phyloP scores from a whole-genome alignment of 2,113 vertebrate species.

The Lathamus discolor region DNA sequence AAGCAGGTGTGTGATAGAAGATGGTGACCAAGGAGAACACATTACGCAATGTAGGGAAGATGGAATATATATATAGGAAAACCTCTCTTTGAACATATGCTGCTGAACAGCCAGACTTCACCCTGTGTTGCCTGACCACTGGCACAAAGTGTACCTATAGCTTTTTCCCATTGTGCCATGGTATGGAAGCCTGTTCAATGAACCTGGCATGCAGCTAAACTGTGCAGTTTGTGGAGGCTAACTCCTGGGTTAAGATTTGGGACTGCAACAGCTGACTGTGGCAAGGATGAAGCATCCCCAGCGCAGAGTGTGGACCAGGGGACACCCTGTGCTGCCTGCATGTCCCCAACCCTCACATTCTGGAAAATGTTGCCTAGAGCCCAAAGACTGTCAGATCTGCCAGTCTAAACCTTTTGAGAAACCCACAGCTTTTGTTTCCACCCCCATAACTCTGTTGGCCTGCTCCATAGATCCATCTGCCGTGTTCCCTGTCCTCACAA shows the following conservation, averaged over 20 bases:
- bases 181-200: not conserved
- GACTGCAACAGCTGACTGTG: not conserved
- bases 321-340: too few species aligned
- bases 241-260: not conserved
- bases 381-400: not conserved
- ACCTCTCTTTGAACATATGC: not conserved
- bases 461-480: not conserved
- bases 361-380: not conserved
- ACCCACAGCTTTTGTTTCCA: not conserved
- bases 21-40: not conserved
- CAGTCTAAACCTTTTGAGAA: not conserved
- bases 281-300: not conserved
- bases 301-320: not conserved
- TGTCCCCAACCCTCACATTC: rapidly evolving
- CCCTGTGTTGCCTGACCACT: not conserved
- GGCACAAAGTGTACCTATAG: not conserved
- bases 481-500: not conserved
- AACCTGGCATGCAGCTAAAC: not conserved
- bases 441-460: not conserved
- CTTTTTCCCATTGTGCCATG: not conserved
- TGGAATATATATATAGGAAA: not conserved
- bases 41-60: not conserved
- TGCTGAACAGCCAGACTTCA: not conserved
- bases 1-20: not conserved
- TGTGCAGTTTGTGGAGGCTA: not conserved